Conservation (phyloP, 1,140 invertebrate genomes). For the Tribolium madens region DNA sequence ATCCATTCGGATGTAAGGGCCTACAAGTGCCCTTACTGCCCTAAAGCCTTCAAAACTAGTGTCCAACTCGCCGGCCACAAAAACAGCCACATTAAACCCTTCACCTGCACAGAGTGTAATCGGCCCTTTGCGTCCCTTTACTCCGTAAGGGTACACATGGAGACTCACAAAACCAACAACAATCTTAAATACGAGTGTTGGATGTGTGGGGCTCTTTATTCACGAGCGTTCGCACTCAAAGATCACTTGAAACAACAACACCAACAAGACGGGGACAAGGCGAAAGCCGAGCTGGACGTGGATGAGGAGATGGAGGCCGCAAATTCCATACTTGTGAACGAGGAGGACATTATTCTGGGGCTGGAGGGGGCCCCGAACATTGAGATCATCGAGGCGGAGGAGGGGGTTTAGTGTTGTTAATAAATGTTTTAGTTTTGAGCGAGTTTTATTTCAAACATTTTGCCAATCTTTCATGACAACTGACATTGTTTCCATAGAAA, state of each 20-base stretch:
- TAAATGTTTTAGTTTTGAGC: neutral
- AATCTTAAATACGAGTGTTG: conserved; percentile 78
- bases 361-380: conserved; percentile 16
- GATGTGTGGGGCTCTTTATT: conserved; percentile 81
- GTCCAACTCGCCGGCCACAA: conserved; percentile 81
- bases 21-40: conserved; percentile 79
- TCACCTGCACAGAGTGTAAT: conserved; percentile 78
- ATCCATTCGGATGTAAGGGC: conserved; percentile 78
- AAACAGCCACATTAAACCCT: conserved; percentile 83
- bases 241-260: conserved; percentile 77
- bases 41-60: conserved; percentile 81
- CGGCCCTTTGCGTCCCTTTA: conserved; percentile 81
- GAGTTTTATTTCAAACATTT: neutral
- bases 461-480: too few relatives aligned
- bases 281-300: conserved; percentile 42
- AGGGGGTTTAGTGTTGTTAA: neutral
- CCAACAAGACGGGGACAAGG: conserved; percentile 57
- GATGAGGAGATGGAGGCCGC: conserved; percentile 46
- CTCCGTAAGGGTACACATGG: conserved; percentile 78
- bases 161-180: conserved; percentile 77
- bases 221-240: conserved; percentile 76
- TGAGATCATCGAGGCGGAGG: conserved; percentile 20
- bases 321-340: conserved; percentile 40
- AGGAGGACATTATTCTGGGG: conserved; percentile 43
- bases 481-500: too few relatives aligned